Percentiles rank a stretch among this genome's conserved stretches.
Conservation (phyloP, 2,113 vertebrate genomes). For the Cryptomyrus ogoouensis region DNA sequence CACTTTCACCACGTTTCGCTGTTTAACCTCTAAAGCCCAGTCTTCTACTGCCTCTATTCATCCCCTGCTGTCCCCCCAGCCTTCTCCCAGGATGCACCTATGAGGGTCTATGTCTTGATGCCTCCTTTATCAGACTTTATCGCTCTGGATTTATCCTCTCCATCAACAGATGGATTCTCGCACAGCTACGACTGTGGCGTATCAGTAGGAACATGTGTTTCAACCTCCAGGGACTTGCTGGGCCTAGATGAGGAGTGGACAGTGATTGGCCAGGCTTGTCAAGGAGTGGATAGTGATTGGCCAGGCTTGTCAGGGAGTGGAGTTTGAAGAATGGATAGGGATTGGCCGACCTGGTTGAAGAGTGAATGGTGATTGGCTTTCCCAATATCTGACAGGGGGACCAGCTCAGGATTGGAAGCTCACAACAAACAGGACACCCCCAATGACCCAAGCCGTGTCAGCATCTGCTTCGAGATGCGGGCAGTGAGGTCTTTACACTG, state of each 20-base stretch:
- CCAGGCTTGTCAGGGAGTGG: too few species aligned
- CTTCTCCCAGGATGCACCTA: neutral
- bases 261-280: neutral
- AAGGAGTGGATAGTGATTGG: neutral
- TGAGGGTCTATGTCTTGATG: conserved; percentile 47
- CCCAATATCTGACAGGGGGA: neutral
- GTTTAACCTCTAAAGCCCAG: neutral
- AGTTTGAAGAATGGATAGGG: neutral
- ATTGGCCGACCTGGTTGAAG: neutral
- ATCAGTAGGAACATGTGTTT: neutral
- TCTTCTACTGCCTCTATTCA: neutral
- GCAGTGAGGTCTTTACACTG: neutral
- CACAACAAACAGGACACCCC: neutral
- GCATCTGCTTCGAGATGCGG: neutral
- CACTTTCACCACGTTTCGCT: neutral
- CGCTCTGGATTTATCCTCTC: neutral
- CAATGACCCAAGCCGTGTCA: neutral
- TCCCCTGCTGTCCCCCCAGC: neutral
- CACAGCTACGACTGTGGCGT: neutral
- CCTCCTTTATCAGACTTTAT: conserved; percentile 66
- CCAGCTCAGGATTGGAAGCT: neutral
- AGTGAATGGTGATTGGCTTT: neutral
- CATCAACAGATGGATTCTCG: neutral
- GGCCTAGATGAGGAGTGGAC: neutral
- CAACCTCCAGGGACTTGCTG: neutral